Conservation (phyloP, 2,113 vertebrate genomes). For the Hoplias malabaricus region DNA sequence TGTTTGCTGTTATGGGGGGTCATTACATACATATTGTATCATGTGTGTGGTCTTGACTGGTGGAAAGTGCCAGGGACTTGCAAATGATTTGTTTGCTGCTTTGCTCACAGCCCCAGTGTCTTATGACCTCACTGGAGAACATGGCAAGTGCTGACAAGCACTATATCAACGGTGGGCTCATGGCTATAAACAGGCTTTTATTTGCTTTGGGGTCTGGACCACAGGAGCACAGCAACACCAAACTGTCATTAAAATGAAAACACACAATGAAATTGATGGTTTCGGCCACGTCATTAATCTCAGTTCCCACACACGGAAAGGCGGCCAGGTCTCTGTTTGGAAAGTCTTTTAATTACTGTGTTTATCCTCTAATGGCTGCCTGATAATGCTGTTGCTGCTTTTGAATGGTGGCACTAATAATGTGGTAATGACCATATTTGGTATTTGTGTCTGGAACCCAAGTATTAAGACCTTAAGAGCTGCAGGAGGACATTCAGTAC, state of each 20-base stretch:
- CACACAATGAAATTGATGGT: constrained; percentile 31
- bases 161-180: constrained; percentile 19
- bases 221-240: constrained; percentile 10
- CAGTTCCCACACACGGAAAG: constrained; percentile 6
- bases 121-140: constrained; percentile 38
- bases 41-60: constrained; percentile 32
- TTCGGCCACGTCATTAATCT: constrained; percentile 10
- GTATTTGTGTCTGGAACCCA: not conserved
- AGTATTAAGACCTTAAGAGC: not conserved
- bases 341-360: constrained; percentile 13
- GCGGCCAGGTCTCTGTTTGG: not conserved
- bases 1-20: constrained; percentile 35
- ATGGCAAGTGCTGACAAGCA: constrained; percentile 36
- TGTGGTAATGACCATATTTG: not conserved
- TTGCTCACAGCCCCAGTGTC: constrained; percentile 20
- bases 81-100: constrained; percentile 44
- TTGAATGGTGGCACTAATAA: not conserved
- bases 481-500: not conserved
- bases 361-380: constrained; percentile 1
- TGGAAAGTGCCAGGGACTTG: constrained; percentile 45
- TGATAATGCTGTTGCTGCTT: constrained; percentile 6
- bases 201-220: constrained; percentile 22
- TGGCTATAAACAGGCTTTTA: constrained; percentile 12
- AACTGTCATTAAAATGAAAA: constrained; percentile 39
- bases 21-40: too few species aligned